Conservation (phyloP, 1,140 invertebrate genomes). For the Leptinotarsa undecemlineata region DNA sequence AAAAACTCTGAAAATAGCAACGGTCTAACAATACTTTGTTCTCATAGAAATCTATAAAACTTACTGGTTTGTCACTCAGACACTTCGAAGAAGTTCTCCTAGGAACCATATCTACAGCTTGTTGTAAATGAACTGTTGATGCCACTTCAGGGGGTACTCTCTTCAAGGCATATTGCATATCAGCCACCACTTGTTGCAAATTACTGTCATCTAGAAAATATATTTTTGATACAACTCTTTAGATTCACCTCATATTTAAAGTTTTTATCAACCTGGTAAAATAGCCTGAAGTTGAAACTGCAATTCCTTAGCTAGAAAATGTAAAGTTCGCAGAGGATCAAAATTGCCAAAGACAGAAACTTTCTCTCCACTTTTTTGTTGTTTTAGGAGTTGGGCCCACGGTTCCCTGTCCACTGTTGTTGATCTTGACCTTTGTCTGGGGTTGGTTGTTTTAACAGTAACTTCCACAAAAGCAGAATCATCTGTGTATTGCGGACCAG, state of each 20-base stretch:
- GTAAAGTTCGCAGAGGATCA: conserved; percentile 51
- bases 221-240: not conserved
- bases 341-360: conserved; percentile 49
- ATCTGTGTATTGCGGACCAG: conserved; percentile 26
- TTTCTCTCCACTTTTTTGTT: conserved; percentile 41
- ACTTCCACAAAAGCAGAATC: conserved; percentile 39
- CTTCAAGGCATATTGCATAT: conserved; percentile 51
- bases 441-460: conserved; percentile 33
- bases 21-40: no score
- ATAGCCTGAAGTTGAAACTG: conserved; percentile 41
- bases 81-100: conserved; percentile 18
- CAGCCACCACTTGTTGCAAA: conserved; percentile 47
- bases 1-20: no score
- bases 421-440: conserved; percentile 39
- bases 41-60: not conserved
- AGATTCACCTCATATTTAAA: not conserved
- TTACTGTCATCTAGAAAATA: conserved; percentile 43
- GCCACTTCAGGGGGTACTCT: conserved; percentile 50
- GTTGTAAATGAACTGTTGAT: conserved; percentile 41
- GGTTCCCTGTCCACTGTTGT: conserved; percentile 40
- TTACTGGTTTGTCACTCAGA: conserved; percentile 28
- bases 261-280: conserved; percentile 39
- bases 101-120: conserved; percentile 31
- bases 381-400: conserved; percentile 47
- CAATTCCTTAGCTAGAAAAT: conserved; percentile 51